Conservation (phyloP, 2,113 vertebrate genomes). For the Podilymbus podiceps region DNA sequence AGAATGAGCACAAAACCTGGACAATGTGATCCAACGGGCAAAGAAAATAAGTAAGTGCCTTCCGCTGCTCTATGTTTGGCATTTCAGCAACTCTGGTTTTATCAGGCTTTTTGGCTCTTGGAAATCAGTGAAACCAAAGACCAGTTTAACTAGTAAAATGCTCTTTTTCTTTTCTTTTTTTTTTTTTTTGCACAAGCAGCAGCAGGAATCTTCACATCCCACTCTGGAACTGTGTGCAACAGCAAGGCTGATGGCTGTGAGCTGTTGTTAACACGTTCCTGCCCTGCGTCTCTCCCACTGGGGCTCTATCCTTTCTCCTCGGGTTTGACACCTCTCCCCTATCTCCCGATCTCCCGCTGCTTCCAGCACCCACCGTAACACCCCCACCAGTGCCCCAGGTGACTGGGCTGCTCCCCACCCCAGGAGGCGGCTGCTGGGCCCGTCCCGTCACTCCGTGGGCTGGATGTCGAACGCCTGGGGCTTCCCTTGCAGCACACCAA, state of each 20-base stretch:
- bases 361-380: neutral
- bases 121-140: neutral
- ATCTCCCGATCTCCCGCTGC: neutral
- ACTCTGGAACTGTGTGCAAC: neutral
- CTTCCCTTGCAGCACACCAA: neutral
- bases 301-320: neutral
- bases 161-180: too few species aligned
- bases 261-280: neutral
- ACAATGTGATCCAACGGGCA: neutral
- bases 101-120: neutral
- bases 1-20: neutral
- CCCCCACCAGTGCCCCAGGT: neutral
- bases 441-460: neutral
- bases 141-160: neutral
- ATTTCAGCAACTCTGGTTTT: neutral
- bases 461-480: neutral
- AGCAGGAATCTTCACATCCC: neutral
- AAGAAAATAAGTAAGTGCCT: neutral
- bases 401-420: neutral
- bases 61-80: neutral
- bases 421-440: neutral
- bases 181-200: neutral
- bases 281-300: neutral
- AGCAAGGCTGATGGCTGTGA: neutral
- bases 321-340: neutral